Base-by-base conservation (phyloP, 2,888 invertebrate species). In the Pyrgus malvae region DNA sequence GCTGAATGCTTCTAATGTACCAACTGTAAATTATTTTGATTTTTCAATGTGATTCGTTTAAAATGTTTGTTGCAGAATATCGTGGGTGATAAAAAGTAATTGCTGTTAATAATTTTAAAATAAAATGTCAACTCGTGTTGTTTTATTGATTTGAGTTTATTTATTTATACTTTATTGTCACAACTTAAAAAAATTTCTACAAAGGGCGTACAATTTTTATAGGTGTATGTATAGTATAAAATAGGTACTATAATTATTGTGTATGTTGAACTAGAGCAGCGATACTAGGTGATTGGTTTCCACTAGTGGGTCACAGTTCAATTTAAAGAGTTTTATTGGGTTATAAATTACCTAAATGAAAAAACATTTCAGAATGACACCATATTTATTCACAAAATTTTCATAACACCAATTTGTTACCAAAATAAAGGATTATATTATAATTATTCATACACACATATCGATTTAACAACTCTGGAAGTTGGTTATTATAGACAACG, bases 331-430 rank as follows among this genome's bases (percentile, higher is more conserved):
- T n/a, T n/a, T n/a, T n/a, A n/a, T n/a, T n/a, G n/a, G n/a, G n/a
- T n/a, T n/a, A n/a, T n/a, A n/a, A n/a, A n/a, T n/a, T n/a, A n/a
- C n/a, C n/a, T n/a, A n/a, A 37, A 37, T 48, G 60, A 65, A 64
- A 64, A 40, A 46, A 25, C 50, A 37, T 60, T 74, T 72, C 76
- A 80, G 80, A 83, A 85, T 89, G 84, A 88, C 86, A 87, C 85
- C 85, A 85, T 85, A 83, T 83, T 86, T 87, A 88, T 88, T 89
- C 84, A 88, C 87, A 89, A 83, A 79, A 75, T 82, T 82, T 80
- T 86, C 80, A 86, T 88, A 87, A 89, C 88, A 87, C 86, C 86
- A 86, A 88, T 84, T 83, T 83, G 81, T 86, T 88, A 89, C 83
- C 87, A 89, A 89, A 89, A 88, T 89, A 89, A 88, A 82, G 78